Percentiles rank a stretch among this genome's conserved stretches.
Conservation (phyloP, 2,113 vertebrate species). For the Epinephelus lanceolatus region DNA sequence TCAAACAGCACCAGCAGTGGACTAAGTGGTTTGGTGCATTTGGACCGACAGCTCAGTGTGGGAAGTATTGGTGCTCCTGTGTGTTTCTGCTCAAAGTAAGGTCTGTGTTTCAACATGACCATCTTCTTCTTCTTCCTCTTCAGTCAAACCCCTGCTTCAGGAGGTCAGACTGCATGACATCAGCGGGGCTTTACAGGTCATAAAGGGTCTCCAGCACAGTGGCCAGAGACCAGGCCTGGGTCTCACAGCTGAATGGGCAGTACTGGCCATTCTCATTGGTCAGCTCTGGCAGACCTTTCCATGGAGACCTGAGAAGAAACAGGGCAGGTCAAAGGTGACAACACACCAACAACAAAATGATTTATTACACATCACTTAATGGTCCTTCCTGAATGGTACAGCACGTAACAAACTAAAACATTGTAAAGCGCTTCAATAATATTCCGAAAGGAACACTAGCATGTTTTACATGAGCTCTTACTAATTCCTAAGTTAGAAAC, state of each 20-base stretch:
- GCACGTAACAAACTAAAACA: background rate
- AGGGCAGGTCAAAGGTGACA: background rate
- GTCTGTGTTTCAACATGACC: background rate
- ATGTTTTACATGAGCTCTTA: background rate
- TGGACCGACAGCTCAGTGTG: background rate
- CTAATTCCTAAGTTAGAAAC: background rate
- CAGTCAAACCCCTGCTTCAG: background rate
- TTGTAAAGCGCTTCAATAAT: background rate
- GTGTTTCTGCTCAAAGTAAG: background rate
- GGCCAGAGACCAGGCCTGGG: conserved; percentile 95
- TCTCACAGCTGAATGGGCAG: conserved; percentile 97
- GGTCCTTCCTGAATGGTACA: background rate
- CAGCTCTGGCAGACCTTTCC: conserved; percentile 97
- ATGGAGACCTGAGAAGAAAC: conserved; percentile 87
- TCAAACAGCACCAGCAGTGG: background rate
- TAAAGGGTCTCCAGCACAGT: conserved; percentile 90
- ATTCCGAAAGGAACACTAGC: background rate
- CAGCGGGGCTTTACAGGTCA: conserved; percentile 55
- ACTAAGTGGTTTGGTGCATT: background rate
- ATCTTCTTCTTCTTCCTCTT: background rate
- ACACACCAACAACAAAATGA: background rate
- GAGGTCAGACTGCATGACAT: background rate
- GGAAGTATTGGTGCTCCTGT: background rate
- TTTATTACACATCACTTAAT: background rate
- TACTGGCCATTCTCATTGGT: conserved; percentile 95